Conservation (phyloP, 2,797 vertebrate species). For the Cuniculus paca region DNA sequence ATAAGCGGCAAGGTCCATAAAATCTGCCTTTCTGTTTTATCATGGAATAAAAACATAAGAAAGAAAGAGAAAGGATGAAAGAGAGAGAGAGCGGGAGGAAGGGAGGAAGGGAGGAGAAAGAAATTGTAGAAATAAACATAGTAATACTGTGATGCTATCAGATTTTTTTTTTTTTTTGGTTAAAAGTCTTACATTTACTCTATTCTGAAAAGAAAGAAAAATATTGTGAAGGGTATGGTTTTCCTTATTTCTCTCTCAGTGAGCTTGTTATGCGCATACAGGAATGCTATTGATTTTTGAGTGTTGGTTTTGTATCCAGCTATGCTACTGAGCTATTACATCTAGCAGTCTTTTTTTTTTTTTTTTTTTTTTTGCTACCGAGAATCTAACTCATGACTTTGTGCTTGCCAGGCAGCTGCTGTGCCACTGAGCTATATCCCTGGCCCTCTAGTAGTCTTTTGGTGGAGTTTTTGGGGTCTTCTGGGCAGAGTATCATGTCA, state of each 20-base stretch:
- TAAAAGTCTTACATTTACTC: not conserved
- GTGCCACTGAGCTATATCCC: too few species aligned
- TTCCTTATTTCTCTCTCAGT: not conserved
- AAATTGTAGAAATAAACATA: not conserved
- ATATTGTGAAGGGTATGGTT: not conserved
- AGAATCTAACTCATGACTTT: too few species aligned
- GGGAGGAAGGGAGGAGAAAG: not conserved
- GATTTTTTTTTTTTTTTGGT: constrained; percentile 39
- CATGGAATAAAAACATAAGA: not conserved
- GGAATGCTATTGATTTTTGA: not conserved
- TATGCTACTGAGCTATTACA: not conserved
- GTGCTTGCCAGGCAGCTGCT: too few species aligned
- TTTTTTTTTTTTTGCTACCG: too few species aligned
- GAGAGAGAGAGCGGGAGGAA: too few species aligned
- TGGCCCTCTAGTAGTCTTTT: not conserved
- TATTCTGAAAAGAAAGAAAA: not conserved
- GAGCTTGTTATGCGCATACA: not conserved
- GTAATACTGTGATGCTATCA: not conserved
- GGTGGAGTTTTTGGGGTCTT: not conserved
- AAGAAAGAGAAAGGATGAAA: not conserved
- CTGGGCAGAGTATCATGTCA: not conserved
- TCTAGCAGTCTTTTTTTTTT: too few species aligned
- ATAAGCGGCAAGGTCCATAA: not conserved
- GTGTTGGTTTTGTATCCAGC: not conserved
- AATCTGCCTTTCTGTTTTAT: not conserved